These are phyloP conservation scores for Cynopterus sphinx DNA, from an alignment of 2,797 vertebrate genomes.

Conservation along the genomic window DNA sequence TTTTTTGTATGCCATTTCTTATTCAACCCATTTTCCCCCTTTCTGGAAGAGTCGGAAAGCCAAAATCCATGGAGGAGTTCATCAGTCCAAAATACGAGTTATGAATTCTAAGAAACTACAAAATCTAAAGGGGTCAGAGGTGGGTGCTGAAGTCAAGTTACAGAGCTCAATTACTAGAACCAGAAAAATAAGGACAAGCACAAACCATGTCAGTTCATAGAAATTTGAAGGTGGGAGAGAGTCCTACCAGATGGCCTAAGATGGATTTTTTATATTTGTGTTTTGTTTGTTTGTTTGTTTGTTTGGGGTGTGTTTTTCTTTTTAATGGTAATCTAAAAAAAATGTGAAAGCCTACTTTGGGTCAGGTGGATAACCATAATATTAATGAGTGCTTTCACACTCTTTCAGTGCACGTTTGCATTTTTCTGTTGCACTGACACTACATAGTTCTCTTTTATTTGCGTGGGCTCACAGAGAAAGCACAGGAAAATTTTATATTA, in stretches of 20 bases:
- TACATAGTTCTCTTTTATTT: background rate
- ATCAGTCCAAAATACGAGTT: background rate
- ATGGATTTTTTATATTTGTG: background rate
- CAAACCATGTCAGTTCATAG: background rate
- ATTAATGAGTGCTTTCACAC: background rate
- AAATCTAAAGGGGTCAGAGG: background rate
- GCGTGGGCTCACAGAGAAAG: background rate
- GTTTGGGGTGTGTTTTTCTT: background rate
- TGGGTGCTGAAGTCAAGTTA: background rate
- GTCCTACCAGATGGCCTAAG: background rate
- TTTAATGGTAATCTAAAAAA: background rate
- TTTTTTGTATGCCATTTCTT: background rate
- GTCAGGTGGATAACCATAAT: background rate
- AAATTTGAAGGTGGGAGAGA: background rate
- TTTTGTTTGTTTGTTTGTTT: background rate
- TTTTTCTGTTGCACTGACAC: background rate
- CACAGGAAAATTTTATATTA: background rate
- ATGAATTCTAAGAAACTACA: background rate
- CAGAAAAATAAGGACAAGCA: background rate
- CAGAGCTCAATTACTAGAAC: background rate
- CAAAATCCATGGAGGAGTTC: background rate
- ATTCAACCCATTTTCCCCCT: background rate
- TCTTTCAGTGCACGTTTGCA: background rate
- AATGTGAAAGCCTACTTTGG: background rate
- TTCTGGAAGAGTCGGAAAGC: constrained; percentile 4